Evolutionary conservation across 1,140 invertebrate species (phyloP).

Genomic region (Gryllus bimaculatus): DNA sequence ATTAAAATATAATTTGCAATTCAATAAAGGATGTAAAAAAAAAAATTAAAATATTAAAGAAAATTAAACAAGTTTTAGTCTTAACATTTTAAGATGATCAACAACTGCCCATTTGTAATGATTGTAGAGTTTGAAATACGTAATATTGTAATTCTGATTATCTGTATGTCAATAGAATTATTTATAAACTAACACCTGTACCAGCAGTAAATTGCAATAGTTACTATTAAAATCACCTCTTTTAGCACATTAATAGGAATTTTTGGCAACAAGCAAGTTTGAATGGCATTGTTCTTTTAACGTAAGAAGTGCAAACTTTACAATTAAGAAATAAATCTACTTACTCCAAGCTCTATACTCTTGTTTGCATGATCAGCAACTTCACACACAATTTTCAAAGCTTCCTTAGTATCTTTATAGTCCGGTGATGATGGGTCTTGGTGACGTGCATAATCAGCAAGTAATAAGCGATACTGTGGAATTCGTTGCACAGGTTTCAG

Average conservation of each 20-base stretch:
- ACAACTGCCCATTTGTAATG: too few species aligned
- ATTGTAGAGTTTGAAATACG: too few species aligned
- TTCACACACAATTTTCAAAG: constrained; percentile 56
- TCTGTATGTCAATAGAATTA: too few species aligned
- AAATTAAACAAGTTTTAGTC: background rate
- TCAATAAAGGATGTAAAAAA: constrained; percentile 24
- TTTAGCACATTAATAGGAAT: too few species aligned
- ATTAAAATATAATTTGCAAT: constrained; percentile 38
- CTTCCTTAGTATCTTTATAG: constrained; percentile 53
- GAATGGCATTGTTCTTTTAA: too few species aligned
- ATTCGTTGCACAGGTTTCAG: constrained; percentile 67
- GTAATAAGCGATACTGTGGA: constrained; percentile 55
- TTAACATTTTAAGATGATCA: background rate
- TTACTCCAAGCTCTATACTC: constrained; percentile 53
- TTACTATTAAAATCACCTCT: too few species aligned
- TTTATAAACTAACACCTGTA: too few species aligned
- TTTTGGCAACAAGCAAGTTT: too few species aligned
- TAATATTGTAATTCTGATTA: too few species aligned
- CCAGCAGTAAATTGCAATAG: too few species aligned
- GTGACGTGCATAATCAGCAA: constrained; percentile 56
- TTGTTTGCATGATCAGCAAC: constrained; percentile 69
- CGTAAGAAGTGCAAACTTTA: too few species aligned
- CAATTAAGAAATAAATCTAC: too few species aligned
- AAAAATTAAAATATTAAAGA: background rate
- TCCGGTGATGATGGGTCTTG: constrained; percentile 48